Evolutionary conservation across 53 echinoderm and acorn worm species (phyloP), one percentile per base, ranked within the genome.

Genomic region (Luidia sarsii): DNA sequence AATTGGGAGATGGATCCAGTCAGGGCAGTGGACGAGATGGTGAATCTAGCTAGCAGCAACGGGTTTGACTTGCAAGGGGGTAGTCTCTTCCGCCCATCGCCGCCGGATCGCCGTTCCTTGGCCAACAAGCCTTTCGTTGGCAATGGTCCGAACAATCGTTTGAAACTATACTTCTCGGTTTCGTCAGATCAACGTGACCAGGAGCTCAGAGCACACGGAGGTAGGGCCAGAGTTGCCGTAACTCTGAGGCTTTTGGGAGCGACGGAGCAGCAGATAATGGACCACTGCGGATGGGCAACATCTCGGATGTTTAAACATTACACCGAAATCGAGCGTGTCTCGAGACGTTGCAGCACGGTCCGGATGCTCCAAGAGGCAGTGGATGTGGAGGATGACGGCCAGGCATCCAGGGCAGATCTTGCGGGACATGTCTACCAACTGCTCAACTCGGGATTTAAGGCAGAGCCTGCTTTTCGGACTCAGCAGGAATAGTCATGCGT

Each of bases 231-330:
- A 30, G 39, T 65, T 6, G 65, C 65, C 24, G 25, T 39, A 1
- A 65, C 65, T 65, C 65, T 65, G 22, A 24, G 65, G 65, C 36
- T 65, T 22, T 16, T 65, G 19, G 65, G 65, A 1, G 65, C 65
- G 0, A 22, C 65, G 0, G 65, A 65, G 7, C 65, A 65, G 19
- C 65, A 65, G 65, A 39, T 65, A 37, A 65, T 65, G 65, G 65
- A 65, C 23, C 65, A 65, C 39, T 65, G 65, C 24, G 23, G 30
- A 24, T 65, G 65, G 65, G 65, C 65, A 2, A 65, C 65, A 18
- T 25, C 11, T 24, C 24, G 39, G 65, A 41, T 39, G 9, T 65
- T 65, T 6, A 65, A 65, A 2, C 65, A 65, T 20, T 65, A 65
- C 27, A 65, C 65, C 10, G 41, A 65, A 25, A 39, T 65, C 8